Evolutionary conservation across 2,888 invertebrate species (phyloP).

Genomic region (Prenolepis imparis): DNA sequence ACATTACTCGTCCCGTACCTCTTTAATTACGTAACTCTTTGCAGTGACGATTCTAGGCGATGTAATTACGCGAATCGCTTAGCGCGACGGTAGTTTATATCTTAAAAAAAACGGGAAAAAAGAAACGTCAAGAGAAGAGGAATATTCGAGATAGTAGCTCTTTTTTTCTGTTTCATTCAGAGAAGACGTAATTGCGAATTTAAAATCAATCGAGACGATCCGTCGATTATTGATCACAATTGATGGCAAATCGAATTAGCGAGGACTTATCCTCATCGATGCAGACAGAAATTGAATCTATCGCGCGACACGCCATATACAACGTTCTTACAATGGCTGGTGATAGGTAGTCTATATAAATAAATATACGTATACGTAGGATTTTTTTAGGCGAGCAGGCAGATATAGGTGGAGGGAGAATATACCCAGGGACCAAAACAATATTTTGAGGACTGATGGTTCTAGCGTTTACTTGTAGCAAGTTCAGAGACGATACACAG

Average conservation of each 20-base stretch:
- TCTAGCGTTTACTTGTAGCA: conserved; percentile 84
- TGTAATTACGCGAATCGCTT: conserved; percentile 31
- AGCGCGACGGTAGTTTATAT: conserved; percentile 21
- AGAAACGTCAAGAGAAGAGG: not conserved
- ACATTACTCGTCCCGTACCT: conserved; percentile 9
- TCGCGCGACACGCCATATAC: conserved; percentile 47
- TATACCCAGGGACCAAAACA: conserved; percentile 84
- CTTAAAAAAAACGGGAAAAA: not conserved
- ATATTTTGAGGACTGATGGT: conserved; percentile 83
- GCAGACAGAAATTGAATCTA: conserved; percentile 40
- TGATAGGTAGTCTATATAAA: conserved; percentile 73
- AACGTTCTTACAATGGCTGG: conserved; percentile 65
- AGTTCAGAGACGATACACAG: conserved; percentile 72
- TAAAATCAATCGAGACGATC: conserved; percentile 25
- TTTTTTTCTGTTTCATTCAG: not conserved
- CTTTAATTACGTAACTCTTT: conserved; percentile 37
- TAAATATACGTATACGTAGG: conserved; percentile 62
- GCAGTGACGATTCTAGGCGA: conserved; percentile 21
- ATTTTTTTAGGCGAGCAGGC: conserved; percentile 60
- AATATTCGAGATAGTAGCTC: not conserved
- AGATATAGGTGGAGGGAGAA: conserved; percentile 74
- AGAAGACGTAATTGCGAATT: conserved; percentile 1
- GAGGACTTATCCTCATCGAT: conserved; percentile 25
- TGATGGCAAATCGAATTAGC: conserved; percentile 32
- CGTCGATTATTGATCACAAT: conserved; percentile 1